These are phyloP conservation scores for Idaea biselata DNA, from an alignment of 2,888 invertebrate genomes.

Conservation along the genomic window DNA sequence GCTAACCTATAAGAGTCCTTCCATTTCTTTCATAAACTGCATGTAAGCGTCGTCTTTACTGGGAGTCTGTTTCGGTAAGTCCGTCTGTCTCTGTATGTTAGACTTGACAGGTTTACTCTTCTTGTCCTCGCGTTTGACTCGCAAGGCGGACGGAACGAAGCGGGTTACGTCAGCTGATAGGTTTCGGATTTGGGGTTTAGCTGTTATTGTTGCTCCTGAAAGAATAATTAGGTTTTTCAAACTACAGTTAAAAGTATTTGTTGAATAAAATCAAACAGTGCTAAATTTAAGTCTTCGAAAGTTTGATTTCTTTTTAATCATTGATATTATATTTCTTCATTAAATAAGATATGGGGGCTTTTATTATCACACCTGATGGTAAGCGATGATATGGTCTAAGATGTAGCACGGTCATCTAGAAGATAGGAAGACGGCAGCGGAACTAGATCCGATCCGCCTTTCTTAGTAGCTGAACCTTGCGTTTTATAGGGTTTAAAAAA, in stretches of 20 bases:
- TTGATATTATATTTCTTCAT: too few species aligned
- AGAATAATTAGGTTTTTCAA: constrained; percentile 2
- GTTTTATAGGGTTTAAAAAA: too few species aligned
- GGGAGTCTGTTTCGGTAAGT: constrained; percentile 72
- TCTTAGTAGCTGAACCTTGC: too few species aligned
- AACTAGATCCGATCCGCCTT: too few species aligned
- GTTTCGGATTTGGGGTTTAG: constrained; percentile 97
- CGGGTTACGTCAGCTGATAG: constrained; percentile 96
- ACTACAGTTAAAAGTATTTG: not conserved
- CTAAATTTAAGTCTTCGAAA: too few species aligned
- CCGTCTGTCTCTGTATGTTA: constrained; percentile 76
- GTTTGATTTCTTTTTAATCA: too few species aligned
- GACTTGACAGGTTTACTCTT: constrained; percentile 80
- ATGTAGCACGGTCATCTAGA: too few species aligned
- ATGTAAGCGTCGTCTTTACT: constrained; percentile 99
- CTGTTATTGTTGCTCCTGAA: constrained; percentile 92
- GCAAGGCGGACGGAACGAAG: constrained; percentile 95
- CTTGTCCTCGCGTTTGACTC: constrained; percentile 93
- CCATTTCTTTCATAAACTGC: constrained; percentile 99
- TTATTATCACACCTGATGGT: too few species aligned
- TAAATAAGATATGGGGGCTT: too few species aligned
- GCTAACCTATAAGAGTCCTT: constrained; percentile 87
- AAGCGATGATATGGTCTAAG: too few species aligned
- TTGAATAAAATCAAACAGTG: too few species aligned
- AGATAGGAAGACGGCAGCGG: too few species aligned